Evolutionary conservation across 2,888 invertebrate species (phyloP).

Genomic region (Ophion obscuratus): DNA sequence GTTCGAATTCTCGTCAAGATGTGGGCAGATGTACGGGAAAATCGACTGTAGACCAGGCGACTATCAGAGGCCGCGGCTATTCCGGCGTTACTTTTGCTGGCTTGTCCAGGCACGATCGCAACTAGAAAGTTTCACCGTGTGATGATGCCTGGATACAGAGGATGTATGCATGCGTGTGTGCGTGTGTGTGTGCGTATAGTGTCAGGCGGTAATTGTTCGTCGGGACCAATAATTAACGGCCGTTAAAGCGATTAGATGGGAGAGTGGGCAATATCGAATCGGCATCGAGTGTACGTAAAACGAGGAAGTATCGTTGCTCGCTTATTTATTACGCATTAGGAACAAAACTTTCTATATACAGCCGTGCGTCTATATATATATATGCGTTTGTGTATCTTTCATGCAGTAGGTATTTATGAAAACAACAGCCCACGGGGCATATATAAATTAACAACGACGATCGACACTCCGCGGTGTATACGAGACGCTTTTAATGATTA

Average conservation of each 20-base stretch:
- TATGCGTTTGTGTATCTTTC: constrained; percentile 2
- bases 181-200: constrained; percentile 44
- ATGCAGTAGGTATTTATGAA: constrained; percentile 29
- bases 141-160: neutral
- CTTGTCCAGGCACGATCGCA: constrained; percentile 37
- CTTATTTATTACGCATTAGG: constrained; percentile 61
- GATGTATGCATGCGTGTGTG: no score
- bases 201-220: constrained; percentile 74
- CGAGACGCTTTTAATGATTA: constrained; percentile 42
- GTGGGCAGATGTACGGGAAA: neutral
- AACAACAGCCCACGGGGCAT: constrained; percentile 47
- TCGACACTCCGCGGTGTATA: constrained; percentile 20
- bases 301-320: constrained; percentile 57
- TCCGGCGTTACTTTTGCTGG: constrained; percentile 18
- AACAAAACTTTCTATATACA: constrained; percentile 58
- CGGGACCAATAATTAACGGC: constrained; percentile 77
- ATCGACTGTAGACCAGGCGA: constrained; percentile 1
- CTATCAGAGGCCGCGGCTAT: neutral
- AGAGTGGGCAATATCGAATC: constrained; percentile 61
- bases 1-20: no score
- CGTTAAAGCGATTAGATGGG: constrained; percentile 75
- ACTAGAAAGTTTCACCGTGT: constrained; percentile 62
- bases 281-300: constrained; percentile 42
- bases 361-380: neutral
- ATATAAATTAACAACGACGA: constrained; percentile 60